Evolutionary conservation across 2,797 vertebrate species (phyloP).

Genomic region (Xerus rutilus): DNA sequence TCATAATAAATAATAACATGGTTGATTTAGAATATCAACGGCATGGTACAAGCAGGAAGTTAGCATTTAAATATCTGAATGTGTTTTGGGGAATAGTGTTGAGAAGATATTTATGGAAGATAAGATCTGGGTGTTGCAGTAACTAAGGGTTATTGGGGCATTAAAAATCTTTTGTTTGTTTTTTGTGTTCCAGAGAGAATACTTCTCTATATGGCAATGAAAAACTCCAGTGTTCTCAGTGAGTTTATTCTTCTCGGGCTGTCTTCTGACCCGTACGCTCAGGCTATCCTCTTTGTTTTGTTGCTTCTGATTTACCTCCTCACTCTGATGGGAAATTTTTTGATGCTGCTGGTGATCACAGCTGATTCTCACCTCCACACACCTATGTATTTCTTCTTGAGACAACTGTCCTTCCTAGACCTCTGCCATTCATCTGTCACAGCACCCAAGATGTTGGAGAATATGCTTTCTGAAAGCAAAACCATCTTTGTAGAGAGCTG

Average conservation of each 20-base stretch:
- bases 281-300: slow-evolving; percentile 37
- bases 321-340: slow-evolving; percentile 62
- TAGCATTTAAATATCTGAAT: not conserved
- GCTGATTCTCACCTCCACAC: slow-evolving; percentile 50
- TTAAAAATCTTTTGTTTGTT: not conserved
- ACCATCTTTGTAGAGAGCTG: slow-evolving; percentile 59
- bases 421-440: slow-evolving; percentile 79
- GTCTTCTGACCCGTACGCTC: not conserved
- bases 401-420: slow-evolving; percentile 62
- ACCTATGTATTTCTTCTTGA: slow-evolving; percentile 71
- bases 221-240: slow-evolving; percentile 58
- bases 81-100: not conserved
- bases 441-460: slow-evolving; percentile 75
- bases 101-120: not conserved
- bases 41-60: not conserved
- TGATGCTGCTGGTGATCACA: slow-evolving; percentile 60
- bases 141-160: not conserved
- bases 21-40: not conserved
- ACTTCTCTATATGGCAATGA: not conserved
- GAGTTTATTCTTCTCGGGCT: slow-evolving; percentile 59
- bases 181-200: slow-evolving; percentile 36
- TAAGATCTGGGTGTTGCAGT: not conserved
- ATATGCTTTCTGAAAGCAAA: slow-evolving; percentile 54
- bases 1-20: not conserved
- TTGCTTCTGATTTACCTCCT: slow-evolving; percentile 74